Evolutionary conservation across 1,140 invertebrate species (phyloP), one percentile per base, ranked within the genome.

Genomic region (Scaptomyza hsui): DNA sequence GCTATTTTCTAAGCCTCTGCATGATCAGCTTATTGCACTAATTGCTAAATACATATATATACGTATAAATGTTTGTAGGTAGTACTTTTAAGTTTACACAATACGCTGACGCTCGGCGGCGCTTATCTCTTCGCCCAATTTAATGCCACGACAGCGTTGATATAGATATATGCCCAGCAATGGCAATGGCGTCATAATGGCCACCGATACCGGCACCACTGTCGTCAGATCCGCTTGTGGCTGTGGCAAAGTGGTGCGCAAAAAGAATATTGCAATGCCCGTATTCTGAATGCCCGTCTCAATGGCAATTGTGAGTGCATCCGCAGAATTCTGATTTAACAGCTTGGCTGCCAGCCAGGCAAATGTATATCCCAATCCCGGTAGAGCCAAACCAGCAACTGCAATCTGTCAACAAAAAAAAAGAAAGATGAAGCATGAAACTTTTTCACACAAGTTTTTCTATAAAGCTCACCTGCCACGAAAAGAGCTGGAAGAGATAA

Each of bases 231-330:
- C 96, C 1, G 95, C 95, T 74, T 94, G 94, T 4, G 96, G 96
- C 80, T 96, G 95, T 4, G 41, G 94, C 93, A 90, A 95, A 0
- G 85, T 60, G 57, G 94, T 92, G 13, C 98, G 92, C 53, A 99
- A 92, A 88, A 98, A 95, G 77, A 88, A 88, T 42, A 98, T 97
- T 0, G 97, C 94, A 71, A 98, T 97, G 15, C 97, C 98, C 0
- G 97, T 98, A 92, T 99, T 99, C 92, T 99, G 98, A 53, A 99
- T 95, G 39, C 98, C 98, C 12, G 97, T 98, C 93, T 99, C 98
- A 62, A 99, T 95, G 4, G 96, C 95, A 77, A 99, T 98, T 2
- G 98, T 97, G 1, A 97, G 92, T 5, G 95, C 92, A 83, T 98
- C 96, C 13, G 92, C 82, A 29, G 92, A 78, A 4, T 93, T 90